These are phyloP conservation scores for Drosophila bipectinata DNA, from an alignment of 1,140 invertebrate genomes.

Conservation along the genomic window DNA sequence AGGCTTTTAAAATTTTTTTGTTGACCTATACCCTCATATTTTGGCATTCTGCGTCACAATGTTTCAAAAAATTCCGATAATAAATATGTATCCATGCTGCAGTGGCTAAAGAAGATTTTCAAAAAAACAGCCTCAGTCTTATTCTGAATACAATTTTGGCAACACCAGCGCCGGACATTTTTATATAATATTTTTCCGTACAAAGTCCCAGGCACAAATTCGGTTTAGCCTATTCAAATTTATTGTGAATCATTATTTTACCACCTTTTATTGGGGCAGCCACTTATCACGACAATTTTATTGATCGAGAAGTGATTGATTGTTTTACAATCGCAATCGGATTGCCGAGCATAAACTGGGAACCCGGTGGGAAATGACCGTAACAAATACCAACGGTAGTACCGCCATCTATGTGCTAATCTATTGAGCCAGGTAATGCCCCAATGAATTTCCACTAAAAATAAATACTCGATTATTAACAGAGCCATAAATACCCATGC, in stretches of 20 bases:
- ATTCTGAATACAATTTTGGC: background rate
- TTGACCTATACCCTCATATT: slow-evolving; percentile 2
- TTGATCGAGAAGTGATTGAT: slow-evolving; percentile 63
- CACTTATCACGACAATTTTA: slow-evolving; percentile 36
- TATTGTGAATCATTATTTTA: slow-evolving; percentile 27
- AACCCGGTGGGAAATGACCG: slow-evolving; percentile 9
- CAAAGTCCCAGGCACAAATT: background rate
- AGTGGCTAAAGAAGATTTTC: background rate
- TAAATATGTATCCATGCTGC: background rate
- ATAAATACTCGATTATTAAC: slow-evolving; percentile 38
- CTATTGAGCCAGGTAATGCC: slow-evolving; percentile 28
- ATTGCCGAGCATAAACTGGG: slow-evolving; percentile 20
- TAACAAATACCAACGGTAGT: slow-evolving; percentile 13
- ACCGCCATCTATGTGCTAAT: slow-evolving; percentile 12
- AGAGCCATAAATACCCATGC: slow-evolving; percentile 40
- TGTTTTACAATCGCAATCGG: slow-evolving; percentile 45
- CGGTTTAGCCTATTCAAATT: slow-evolving; percentile 5
- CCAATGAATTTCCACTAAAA: slow-evolving; percentile 6
- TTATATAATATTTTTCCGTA: background rate
- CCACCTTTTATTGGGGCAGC: background rate
- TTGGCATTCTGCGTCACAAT: background rate
- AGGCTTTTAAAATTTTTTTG: background rate
- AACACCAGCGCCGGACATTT: background rate
- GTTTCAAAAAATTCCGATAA: background rate
- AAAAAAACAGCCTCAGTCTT: background rate